Conservation (phyloP, 2,113 vertebrate genomes). For the Melanotaenia duboulayi region DNA sequence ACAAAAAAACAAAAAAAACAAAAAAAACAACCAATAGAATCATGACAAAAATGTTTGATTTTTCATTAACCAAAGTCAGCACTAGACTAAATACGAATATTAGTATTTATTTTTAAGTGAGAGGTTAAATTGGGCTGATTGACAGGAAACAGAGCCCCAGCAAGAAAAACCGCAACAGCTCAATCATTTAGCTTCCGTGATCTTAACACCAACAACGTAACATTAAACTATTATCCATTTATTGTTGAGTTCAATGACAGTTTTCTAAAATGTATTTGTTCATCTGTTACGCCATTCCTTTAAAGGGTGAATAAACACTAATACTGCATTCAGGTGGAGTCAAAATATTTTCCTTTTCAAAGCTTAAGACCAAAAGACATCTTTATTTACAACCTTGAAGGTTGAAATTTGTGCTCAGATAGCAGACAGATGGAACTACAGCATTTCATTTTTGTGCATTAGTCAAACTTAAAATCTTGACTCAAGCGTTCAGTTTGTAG, state of each 20-base stretch:
- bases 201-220: no score
- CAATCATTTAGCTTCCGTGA: no score
- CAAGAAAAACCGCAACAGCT: no score
- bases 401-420: slow-evolving; percentile 1
- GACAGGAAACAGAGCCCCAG: not conserved
- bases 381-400: no score
- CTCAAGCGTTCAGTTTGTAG: slow-evolving; percentile 25
- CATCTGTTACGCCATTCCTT: no score
- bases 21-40: not conserved
- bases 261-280: no score
- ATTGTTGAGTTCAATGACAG: no score
- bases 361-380: no score
- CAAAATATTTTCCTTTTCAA: no score
- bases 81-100: not conserved
- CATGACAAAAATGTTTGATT: not conserved
- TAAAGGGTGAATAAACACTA: no score
- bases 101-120: not conserved
- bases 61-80: not conserved
- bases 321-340: no score
- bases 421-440: not conserved
- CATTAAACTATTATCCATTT: no score
- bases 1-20: not conserved
- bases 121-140: not conserved
- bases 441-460: slow-evolving; percentile 28
- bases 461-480: slow-evolving; percentile 1